Percentiles rank a stretch among this genome's conserved stretches.
These are phyloP conservation scores for Penelope pileata DNA, from an alignment of 2,113 vertebrate genomes.

Conservation along the genomic window DNA sequence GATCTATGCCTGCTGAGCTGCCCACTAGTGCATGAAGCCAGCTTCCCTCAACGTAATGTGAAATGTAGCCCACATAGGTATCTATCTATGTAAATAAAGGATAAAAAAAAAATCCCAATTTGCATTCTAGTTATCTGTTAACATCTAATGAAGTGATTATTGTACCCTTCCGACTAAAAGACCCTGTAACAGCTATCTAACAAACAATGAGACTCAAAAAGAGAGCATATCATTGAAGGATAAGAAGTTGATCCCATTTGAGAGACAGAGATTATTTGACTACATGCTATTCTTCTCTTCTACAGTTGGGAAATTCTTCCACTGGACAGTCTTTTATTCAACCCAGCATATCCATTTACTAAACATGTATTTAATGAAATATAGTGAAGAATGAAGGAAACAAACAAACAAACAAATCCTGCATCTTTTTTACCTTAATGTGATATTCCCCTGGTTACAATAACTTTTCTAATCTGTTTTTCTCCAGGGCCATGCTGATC, in stretches of 20 bases:
- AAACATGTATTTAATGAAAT: neutral
- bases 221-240: fast-evolving
- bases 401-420: neutral
- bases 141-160: neutral
- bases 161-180: fast-evolving
- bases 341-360: neutral
- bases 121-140: neutral
- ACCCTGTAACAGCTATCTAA: neutral
- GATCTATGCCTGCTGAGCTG: neutral
- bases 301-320: neutral
- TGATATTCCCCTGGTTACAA: neutral
- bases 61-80: neutral
- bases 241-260: neutral
- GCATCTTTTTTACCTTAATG: neutral
- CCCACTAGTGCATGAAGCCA: neutral
- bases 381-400: neutral
- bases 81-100: neutral
- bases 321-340: neutral
- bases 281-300: neutral
- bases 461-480: neutral
- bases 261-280: neutral
- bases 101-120: neutral
- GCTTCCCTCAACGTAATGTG: neutral
- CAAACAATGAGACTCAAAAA: neutral
- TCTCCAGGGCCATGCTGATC: neutral